phyloP scores from a whole-genome alignment of 2,888 invertebrate species.

The Scaptomyza caliginosa region DNA sequence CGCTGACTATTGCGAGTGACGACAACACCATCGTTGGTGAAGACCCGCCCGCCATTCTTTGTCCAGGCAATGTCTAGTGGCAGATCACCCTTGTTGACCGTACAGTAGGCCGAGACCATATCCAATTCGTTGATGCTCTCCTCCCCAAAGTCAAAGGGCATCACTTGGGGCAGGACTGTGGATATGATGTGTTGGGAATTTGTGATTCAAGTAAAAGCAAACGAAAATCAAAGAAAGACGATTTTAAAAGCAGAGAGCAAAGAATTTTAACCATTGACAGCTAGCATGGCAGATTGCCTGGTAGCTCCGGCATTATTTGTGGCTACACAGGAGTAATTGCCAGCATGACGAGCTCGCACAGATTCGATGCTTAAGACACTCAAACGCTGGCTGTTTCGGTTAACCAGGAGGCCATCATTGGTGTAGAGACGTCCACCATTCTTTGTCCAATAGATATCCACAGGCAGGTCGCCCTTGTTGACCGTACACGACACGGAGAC shows the following conservation, averaged over 20 bases:
- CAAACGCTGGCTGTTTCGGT: slow-evolving; percentile 87
- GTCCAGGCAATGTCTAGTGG: slow-evolving; percentile 91
- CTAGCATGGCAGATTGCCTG: slow-evolving; percentile 86
- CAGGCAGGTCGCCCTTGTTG: slow-evolving; percentile 90
- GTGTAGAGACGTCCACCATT: slow-evolving; percentile 85
- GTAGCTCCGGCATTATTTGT: slow-evolving; percentile 86
- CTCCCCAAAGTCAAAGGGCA: slow-evolving; percentile 89
- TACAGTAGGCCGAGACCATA: slow-evolving; percentile 88
- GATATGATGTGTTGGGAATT: slow-evolving; percentile 3
- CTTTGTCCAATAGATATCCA: slow-evolving; percentile 89
- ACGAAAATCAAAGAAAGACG: slow-evolving; percentile 31
- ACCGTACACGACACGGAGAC: slow-evolving; percentile 90
- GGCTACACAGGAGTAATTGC: slow-evolving; percentile 87
- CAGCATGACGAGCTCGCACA: slow-evolving; percentile 86
- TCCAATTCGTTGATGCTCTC: slow-evolving; percentile 89
- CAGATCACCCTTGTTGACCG: slow-evolving; percentile 90
- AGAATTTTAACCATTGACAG: slow-evolving; percentile 86
- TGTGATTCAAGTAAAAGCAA: slow-evolving; percentile 29
- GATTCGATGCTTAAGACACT: slow-evolving; percentile 87
- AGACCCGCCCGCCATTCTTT: slow-evolving; percentile 84
- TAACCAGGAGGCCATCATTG: slow-evolving; percentile 85
- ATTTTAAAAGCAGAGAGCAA: slow-evolving; percentile 6
- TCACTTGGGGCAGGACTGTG: slow-evolving; percentile 84
- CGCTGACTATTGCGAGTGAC: slow-evolving; percentile 86
- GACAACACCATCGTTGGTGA: slow-evolving; percentile 85